Conservation (phyloP, 2,113 vertebrate species). For the Clarias batrachus region DNA sequence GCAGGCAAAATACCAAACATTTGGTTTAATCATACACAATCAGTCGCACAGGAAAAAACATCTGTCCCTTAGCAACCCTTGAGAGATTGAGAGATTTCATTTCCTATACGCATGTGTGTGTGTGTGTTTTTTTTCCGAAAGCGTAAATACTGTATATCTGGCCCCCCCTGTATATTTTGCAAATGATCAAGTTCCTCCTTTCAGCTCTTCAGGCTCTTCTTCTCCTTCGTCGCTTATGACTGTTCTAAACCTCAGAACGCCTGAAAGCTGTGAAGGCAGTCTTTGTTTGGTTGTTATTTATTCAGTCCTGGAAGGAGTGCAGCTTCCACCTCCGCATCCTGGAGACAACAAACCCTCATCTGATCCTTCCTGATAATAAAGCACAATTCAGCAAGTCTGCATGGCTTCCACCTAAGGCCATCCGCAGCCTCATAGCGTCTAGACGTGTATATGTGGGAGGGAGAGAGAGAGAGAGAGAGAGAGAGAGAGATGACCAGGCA, state of each 20-base stretch:
- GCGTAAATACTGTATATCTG: neutral
- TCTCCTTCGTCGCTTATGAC: neutral
- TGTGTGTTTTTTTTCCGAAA: neutral
- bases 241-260: neutral
- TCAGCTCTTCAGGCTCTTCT: neutral
- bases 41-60: neutral
- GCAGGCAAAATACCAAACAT: neutral
- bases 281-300: conserved; percentile 47
- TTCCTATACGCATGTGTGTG: neutral
- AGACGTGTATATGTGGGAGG: neutral
- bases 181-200: conserved; percentile 18
- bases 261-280: conserved; percentile 27
- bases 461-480: neutral
- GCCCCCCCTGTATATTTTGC: neutral
- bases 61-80: neutral
- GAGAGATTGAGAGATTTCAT: neutral
- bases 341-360: conserved; percentile 43
- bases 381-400: conserved; percentile 33
- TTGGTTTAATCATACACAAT: neutral
- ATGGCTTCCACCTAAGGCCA: conserved; percentile 20
- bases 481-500: conserved; percentile 19
- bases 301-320: conserved; percentile 43
- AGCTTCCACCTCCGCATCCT: conserved; percentile 47
- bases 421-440: conserved; percentile 2
- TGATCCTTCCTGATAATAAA: conserved; percentile 44